A percentile compares a stretch with the other conserved stretches of the same genome.
Evolutionary conservation across 2,797 vertebrate genomes (phyloP).

Genomic region (Cuculus canorus): DNA sequence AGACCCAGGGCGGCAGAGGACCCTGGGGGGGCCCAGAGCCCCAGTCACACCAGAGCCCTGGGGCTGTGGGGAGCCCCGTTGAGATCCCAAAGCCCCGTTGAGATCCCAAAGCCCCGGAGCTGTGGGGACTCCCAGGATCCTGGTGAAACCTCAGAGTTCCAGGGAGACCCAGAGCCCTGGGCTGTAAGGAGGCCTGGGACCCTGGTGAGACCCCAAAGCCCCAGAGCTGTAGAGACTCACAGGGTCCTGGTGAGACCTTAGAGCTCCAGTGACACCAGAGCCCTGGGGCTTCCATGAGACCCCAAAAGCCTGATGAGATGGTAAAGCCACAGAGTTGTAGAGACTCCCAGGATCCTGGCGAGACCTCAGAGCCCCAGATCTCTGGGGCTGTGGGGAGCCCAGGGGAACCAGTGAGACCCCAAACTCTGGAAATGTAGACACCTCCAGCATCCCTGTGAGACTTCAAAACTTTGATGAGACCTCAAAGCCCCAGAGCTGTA

Average conservation of each 20-base stretch:
- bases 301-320: too few species aligned
- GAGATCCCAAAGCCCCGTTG: neutral
- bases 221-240: neutral
- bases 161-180: neutral
- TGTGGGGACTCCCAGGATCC: too few species aligned
- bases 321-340: neutral
- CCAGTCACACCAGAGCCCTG: neutral
- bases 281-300: neutral
- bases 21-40: neutral
- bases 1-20: neutral
- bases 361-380: neutral
- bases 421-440: too few species aligned
- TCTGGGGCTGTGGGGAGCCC: too few species aligned
- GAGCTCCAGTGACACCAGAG: too few species aligned
- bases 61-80: neutral
- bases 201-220: neutral
- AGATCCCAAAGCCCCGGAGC: neutral
- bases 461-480: too few species aligned
- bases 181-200: too few species aligned
- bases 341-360: neutral
- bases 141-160: neutral
- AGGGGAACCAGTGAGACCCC: neutral
- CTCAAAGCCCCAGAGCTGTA: neutral
- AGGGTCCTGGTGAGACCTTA: neutral
- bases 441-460: neutral